phyloP scores from a whole-genome alignment of 2,888 invertebrate genomes.

The Cremastinae sp. region DNA sequence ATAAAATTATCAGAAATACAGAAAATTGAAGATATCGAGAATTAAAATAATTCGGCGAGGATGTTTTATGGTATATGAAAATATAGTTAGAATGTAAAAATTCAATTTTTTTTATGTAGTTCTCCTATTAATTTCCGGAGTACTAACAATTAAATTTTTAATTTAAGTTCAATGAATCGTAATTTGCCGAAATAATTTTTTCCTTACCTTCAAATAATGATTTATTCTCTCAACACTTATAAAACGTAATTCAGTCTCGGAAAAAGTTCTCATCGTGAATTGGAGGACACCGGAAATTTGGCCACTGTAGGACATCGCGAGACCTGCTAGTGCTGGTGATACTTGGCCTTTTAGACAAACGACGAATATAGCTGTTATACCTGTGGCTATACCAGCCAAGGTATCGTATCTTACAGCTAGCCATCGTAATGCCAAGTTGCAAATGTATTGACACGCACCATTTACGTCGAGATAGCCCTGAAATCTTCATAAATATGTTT shows the following conservation, averaged over 20 bases:
- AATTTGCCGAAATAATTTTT: background rate
- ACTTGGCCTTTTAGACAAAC: constrained; percentile 80
- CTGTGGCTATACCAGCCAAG: constrained; percentile 78
- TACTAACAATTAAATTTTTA: too few species aligned
- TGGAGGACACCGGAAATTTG: constrained; percentile 83
- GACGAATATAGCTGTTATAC: constrained; percentile 81
- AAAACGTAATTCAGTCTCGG: constrained; percentile 81
- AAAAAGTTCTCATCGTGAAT: constrained; percentile 80
- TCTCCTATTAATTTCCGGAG: too few species aligned
- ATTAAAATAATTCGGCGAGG: too few species aligned
- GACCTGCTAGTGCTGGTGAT: constrained; percentile 83
- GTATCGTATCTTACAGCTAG: constrained; percentile 72
- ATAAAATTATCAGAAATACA: too few species aligned
- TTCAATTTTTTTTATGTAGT: too few species aligned
- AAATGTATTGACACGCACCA: constrained; percentile 80
- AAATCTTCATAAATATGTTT: constrained; percentile 76
- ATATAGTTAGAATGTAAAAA: too few species aligned
- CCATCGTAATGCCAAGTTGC: constrained; percentile 81
- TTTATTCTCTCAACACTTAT: constrained; percentile 81
- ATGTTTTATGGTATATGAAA: too few species aligned
- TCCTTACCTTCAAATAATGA: constrained; percentile 72
- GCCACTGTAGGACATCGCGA: constrained; percentile 83
- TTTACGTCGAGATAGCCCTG: constrained; percentile 80
- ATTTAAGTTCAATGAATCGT: background rate
- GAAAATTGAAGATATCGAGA: too few species aligned